phyloP scores from a whole-genome alignment of 2,113 vertebrate genomes.

The Nycticryphes semicollaris region DNA sequence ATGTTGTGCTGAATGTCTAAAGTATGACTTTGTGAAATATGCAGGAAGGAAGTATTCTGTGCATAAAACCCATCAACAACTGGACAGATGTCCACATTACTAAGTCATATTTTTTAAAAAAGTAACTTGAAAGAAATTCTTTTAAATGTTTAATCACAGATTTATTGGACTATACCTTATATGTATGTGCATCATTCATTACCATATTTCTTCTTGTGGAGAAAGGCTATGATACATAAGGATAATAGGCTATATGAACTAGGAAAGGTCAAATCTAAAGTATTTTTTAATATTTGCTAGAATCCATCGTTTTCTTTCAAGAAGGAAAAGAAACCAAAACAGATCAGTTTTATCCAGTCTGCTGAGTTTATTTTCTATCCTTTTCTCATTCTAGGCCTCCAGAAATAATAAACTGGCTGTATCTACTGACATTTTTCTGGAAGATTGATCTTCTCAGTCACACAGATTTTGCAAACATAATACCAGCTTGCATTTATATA shows the following conservation, averaged over 20 bases:
- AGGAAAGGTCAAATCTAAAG: slow-evolving; percentile 33
- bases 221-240: neutral
- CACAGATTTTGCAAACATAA: slow-evolving; percentile 40
- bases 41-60: neutral
- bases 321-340: neutral
- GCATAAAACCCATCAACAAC: neutral
- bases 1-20: neutral
- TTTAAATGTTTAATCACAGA: neutral
- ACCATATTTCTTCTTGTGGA: neutral
- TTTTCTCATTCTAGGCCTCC: neutral
- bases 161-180: neutral
- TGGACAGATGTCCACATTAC: neutral
- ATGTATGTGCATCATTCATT: neutral
- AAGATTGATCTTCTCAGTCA: slow-evolving; percentile 50
- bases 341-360: slow-evolving; percentile 33
- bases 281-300: slow-evolving; percentile 10
- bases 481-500: slow-evolving; percentile 53
- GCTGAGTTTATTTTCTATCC: slow-evolving; percentile 46
- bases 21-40: neutral
- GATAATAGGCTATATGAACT: neutral
- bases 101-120: neutral
- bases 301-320: neutral
- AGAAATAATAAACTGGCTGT: slow-evolving; percentile 50
- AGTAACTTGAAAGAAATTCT: neutral
- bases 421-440: slow-evolving; percentile 54